A percentile compares a stretch with the other conserved stretches of the same genome.
These are phyloP conservation scores for Ormia ochracea DNA, from an alignment of 2,888 invertebrate species.

Conservation along the genomic window DNA sequence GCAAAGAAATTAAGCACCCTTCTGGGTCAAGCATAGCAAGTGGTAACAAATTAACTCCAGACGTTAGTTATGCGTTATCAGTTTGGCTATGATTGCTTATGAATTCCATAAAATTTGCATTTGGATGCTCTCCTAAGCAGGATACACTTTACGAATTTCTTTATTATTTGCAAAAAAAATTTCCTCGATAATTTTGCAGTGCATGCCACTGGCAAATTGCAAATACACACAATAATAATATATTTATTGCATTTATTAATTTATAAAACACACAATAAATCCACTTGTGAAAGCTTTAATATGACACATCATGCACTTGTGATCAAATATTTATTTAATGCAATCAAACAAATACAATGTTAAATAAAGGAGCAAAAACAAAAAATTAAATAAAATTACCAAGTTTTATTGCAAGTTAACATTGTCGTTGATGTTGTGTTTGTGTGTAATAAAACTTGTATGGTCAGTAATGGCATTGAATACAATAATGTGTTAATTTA, in stretches of 20 bases:
- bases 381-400: constrained; percentile 28
- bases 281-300: not conserved
- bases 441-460: not conserved
- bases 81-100: too few species aligned
- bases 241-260: constrained; percentile 27
- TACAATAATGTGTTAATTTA: constrained; percentile 50
- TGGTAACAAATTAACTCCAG: too few species aligned
- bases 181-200: not conserved
- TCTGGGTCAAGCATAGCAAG: too few species aligned
- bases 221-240: not conserved
- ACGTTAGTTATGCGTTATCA: too few species aligned
- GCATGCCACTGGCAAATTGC: not conserved
- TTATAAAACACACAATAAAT: constrained; percentile 11
- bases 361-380: not conserved
- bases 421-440: constrained; percentile 28
- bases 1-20: too few species aligned
- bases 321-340: not conserved
- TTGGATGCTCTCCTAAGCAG: too few species aligned
- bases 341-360: not conserved
- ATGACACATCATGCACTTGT: not conserved
- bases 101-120: too few species aligned
- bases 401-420: constrained; percentile 14
- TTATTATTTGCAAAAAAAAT: not conserved
- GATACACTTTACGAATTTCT: not conserved
- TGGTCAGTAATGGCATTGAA: constrained; percentile 25